These are phyloP conservation scores for Scortum barcoo DNA, from an alignment of 2,113 vertebrate species.

Conservation along the genomic window DNA sequence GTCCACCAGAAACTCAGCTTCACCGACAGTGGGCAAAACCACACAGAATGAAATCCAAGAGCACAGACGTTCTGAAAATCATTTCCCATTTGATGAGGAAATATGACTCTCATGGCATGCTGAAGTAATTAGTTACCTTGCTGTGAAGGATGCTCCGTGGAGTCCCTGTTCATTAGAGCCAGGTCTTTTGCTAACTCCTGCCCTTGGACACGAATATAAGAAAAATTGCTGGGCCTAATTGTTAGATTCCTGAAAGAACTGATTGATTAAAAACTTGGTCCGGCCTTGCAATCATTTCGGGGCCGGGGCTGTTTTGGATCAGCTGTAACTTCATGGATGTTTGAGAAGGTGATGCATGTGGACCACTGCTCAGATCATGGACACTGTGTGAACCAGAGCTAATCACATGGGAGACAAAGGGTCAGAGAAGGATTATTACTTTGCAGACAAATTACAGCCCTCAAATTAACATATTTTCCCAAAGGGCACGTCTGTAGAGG, in stretches of 20 bases:
- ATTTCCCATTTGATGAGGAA: slow-evolving; percentile 85
- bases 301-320: slow-evolving; percentile 71
- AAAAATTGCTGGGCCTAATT: slow-evolving; percentile 64
- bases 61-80: slow-evolving; percentile 75
- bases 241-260: slow-evolving; percentile 70
- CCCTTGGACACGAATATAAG: slow-evolving; percentile 68
- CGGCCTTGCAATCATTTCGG: slow-evolving; percentile 66
- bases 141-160: slow-evolving; percentile 75
- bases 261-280: slow-evolving; percentile 72
- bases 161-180: slow-evolving; percentile 73
- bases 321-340: slow-evolving; percentile 66
- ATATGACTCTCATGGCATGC: slow-evolving; percentile 78
- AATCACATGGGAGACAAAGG: slow-evolving; percentile 64
- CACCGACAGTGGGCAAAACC: slow-evolving; percentile 65
- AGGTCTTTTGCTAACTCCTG: slow-evolving; percentile 58
- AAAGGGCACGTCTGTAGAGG: slow-evolving; percentile 38
- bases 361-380: slow-evolving; percentile 56
- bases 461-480: slow-evolving; percentile 62
- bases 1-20: slow-evolving; percentile 67
- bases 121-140: slow-evolving; percentile 84
- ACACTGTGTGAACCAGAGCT: slow-evolving; percentile 60
- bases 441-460: slow-evolving; percentile 57
- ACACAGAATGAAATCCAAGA: slow-evolving; percentile 74
- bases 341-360: slow-evolving; percentile 60
- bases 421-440: slow-evolving; percentile 48